Evolutionary conservation across 2,888 invertebrate genomes (phyloP), one percentile per base, ranked within the genome.

Genomic region (Arrhopalites spinosus): DNA sequence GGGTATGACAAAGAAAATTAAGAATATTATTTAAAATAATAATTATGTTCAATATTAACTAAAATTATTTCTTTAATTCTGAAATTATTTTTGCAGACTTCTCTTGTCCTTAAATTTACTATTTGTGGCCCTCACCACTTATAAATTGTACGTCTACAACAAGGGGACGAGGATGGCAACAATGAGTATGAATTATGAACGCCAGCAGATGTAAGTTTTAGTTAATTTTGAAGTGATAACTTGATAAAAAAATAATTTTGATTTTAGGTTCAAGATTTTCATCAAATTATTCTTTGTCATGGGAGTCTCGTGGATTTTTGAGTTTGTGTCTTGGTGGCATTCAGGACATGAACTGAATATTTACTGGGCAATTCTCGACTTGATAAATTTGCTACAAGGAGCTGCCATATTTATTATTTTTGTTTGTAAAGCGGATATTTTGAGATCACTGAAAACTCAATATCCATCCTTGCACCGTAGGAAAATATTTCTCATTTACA

Each of bases 231-330:
- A 53, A 53, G 53, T 53, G 15, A 53, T 53, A 5, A 8, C 53
- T 53, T 53, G n/a, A 53, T 53, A 8, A 17, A 17, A 17, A 8
- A 20, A 53, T 20, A 5, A 3, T 5, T 64, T 30, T 64, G 20
- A 36, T 36, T 5, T 8, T 56, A 82, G 82, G 47, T 66, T 79
- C 59, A 8, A 72, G 30, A 67, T 82, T 3, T 81, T 82, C 45
- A 70, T 72, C 15, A 82, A 82, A 71, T 36, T 82, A 5, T 79
- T 81, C 66, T 56, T 82, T 0, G 73, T 82, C 0, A 81, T 80
- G 81, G 82, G 82, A 17, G 59, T 81, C 11, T 79, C 80, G 3
- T 82, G 82, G 82, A 64, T 74, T 1, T 81, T 81, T 53, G 82
- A 82, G 79, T 20, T 76, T 81, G 27, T 80, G 79, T 3, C 79